Percentiles rank a stretch among this genome's conserved stretches.
These are phyloP conservation scores for Leptarthrus brevirostris DNA, from an alignment of 2,888 invertebrate genomes.

Conservation along the genomic window DNA sequence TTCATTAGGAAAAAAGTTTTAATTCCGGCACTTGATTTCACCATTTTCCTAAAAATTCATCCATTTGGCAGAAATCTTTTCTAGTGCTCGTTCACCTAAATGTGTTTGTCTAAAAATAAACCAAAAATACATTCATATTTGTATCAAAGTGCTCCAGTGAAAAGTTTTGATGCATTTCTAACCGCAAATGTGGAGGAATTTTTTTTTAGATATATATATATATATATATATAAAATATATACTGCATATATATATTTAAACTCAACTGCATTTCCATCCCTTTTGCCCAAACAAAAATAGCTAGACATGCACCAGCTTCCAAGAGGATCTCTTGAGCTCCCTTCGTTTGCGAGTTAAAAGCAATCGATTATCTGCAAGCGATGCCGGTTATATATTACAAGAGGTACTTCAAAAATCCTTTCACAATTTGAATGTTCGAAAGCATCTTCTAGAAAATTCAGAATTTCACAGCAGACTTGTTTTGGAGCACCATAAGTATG, in stretches of 20 bases:
- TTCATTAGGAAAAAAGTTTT: no score
- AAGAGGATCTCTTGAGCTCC: neutral
- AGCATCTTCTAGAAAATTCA: neutral
- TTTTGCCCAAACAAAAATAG: neutral
- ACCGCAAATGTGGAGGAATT: neutral
- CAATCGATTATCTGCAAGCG: conserved; percentile 20
- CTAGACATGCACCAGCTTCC: no score
- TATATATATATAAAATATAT: no score
- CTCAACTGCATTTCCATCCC: neutral
- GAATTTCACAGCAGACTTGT: neutral
- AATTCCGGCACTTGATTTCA: no score
- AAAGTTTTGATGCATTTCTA: neutral
- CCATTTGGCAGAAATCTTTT: no score
- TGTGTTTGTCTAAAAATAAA: no score
- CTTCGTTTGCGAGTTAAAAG: conserved; percentile 1
- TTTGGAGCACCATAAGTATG: no score
- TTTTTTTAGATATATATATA: no score
- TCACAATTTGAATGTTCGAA: neutral
- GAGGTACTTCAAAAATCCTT: conserved; percentile 15
- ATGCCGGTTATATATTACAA: conserved; percentile 9
- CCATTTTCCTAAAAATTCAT: no score
- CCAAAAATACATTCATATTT: no score
- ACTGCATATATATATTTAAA: neutral
- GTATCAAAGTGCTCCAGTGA: neutral
- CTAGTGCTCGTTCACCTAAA: no score